These are phyloP conservation scores for Heliconius melpomene DNA, from an alignment of 1,140 invertebrate species.

Conservation along the genomic window DNA sequence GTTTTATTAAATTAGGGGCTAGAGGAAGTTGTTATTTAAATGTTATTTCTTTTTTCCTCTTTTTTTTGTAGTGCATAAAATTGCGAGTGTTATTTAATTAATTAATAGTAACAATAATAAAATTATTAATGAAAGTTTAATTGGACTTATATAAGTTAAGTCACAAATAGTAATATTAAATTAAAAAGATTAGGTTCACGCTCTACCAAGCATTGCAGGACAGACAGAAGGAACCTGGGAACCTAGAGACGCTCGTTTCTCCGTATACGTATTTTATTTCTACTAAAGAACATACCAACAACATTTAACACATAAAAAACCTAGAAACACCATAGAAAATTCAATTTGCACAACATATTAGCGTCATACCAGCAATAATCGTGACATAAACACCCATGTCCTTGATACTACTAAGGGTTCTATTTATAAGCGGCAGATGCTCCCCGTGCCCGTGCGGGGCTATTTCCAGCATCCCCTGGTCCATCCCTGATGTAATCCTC, in stretches of 20 bases:
- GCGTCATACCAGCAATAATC: background rate
- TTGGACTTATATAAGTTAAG: too few species aligned
- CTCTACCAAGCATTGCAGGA: too few species aligned
- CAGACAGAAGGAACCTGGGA: too few species aligned
- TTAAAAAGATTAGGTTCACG: too few species aligned
- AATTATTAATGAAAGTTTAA: too few species aligned
- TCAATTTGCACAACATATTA: constrained; percentile 8
- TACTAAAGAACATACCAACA: too few species aligned
- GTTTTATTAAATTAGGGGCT: constrained; percentile 63
- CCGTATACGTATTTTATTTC: too few species aligned
- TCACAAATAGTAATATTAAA: too few species aligned
- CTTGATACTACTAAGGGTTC: constrained; percentile 78
- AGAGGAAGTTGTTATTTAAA: constrained; percentile 68
- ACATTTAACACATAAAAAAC: background rate
- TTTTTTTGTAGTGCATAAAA: background rate
- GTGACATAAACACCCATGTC: constrained; percentile 49
- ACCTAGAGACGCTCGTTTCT: too few species aligned
- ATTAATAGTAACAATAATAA: too few species aligned
- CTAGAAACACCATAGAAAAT: background rate
- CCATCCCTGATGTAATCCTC: constrained; percentile 45
- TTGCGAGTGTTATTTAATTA: background rate
- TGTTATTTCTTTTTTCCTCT: background rate
- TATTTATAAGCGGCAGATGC: constrained; percentile 74
- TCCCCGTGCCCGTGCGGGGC: constrained; percentile 61
- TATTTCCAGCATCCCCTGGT: constrained; percentile 62